A percentile compares a stretch with the other conserved stretches of the same genome.
phyloP scores from a whole-genome alignment of 2,888 invertebrate genomes.

The Andrena haemorrhoa region DNA sequence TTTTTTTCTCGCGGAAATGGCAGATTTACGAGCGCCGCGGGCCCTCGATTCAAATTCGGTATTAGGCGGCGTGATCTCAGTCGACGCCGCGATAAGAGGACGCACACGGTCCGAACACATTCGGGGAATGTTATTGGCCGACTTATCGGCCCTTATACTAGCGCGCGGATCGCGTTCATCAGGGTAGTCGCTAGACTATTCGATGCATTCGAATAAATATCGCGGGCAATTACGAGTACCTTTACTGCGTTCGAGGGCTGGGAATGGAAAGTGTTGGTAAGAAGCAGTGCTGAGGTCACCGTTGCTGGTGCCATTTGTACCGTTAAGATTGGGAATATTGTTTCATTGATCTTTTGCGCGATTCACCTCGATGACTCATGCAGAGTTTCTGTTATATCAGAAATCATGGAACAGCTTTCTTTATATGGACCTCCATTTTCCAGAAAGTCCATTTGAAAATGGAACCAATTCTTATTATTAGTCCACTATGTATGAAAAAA shows the following conservation, averaged over 20 bases:
- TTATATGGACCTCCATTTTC: neutral
- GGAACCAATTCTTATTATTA: no score
- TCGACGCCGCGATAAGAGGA: neutral
- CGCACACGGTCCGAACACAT: neutral
- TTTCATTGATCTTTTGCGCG: neutral
- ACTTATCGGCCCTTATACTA: neutral
- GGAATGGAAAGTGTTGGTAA: constrained; percentile 2
- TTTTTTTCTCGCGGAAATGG: constrained; percentile 49
- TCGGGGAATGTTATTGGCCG: constrained; percentile 20
- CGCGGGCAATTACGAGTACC: neutral
- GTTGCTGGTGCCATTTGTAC: neutral
- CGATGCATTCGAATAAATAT: constrained; percentile 1
- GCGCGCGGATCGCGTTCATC: neutral
- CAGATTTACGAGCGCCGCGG: constrained; percentile 51
- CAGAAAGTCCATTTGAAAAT: no score
- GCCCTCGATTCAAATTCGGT: constrained; percentile 58
- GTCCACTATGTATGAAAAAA: no score
- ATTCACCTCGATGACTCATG: neutral
- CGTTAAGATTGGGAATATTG: neutral
- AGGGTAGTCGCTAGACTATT: no score
- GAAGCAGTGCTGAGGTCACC: neutral
- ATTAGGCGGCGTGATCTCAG: constrained; percentile 16
- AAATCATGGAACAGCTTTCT: neutral
- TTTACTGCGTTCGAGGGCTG: neutral
- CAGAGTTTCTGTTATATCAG: neutral